phyloP scores from a whole-genome alignment of 2,797 vertebrate genomes.

The Chaetophractus vellerosus region DNA sequence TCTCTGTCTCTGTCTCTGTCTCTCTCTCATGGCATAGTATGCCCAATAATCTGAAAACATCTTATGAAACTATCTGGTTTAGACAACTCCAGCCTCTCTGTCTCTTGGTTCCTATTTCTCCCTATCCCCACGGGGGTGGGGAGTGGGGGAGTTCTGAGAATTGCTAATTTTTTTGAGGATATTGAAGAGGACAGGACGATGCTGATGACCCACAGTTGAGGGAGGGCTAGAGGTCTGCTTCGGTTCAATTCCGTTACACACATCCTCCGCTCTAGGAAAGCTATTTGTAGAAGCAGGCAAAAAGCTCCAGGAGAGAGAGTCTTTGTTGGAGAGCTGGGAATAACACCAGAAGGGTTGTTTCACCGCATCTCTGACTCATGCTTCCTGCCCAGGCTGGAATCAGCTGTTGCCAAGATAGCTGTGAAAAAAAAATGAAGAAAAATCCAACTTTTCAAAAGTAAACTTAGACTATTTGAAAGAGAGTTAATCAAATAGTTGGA shows the following conservation, averaged over 20 bases:
- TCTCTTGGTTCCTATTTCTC: neutral
- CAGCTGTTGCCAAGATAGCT: slow-evolving; percentile 72
- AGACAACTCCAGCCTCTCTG: neutral
- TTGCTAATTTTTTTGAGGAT: neutral
- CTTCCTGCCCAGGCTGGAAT: slow-evolving; percentile 72
- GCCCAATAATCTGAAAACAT: neutral
- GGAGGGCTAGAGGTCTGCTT: neutral
- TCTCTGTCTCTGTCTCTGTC: too few species aligned
- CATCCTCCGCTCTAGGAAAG: neutral
- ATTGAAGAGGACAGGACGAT: neutral
- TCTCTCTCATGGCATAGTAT: neutral
- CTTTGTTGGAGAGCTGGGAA: slow-evolving; percentile 47
- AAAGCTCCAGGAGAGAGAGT: neutral
- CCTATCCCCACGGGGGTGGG: neutral
- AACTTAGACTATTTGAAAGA: slow-evolving; percentile 61
- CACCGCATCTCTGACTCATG: slow-evolving; percentile 66
- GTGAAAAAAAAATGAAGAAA: slow-evolving; percentile 51
- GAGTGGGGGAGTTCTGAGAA: neutral
- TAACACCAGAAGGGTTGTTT: slow-evolving; percentile 53
- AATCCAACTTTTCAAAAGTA: slow-evolving; percentile 66
- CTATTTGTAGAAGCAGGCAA: slow-evolving; percentile 10
- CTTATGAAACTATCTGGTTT: neutral
- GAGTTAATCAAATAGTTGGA: slow-evolving; percentile 64
- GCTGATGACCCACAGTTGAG: neutral
- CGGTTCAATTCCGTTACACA: neutral